phyloP scores from a whole-genome alignment of 2,113 vertebrate genomes.

The Mionectes macconnelli region DNA sequence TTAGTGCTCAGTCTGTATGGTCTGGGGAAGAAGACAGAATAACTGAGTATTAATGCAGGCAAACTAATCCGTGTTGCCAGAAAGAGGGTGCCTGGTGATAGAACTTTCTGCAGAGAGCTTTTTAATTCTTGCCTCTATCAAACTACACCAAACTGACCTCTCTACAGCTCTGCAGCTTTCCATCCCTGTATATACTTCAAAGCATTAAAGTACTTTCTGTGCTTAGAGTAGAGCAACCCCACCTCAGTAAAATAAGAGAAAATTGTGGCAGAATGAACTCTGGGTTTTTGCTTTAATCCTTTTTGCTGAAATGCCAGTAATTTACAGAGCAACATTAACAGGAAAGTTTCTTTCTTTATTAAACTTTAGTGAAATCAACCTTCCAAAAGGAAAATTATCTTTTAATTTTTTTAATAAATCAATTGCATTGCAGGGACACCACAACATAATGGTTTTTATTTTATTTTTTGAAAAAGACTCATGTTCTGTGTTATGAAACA shows the following conservation, averaged over 20 bases:
- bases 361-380: not conserved
- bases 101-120: not conserved
- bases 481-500: not conserved
- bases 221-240: not conserved
- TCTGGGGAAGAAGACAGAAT: not conserved
- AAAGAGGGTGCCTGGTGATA: not conserved
- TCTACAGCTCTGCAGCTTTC: not conserved
- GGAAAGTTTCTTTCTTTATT: not conserved
- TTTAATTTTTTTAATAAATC: not conserved
- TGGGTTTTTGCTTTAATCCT: not conserved
- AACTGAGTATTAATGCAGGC: not conserved
- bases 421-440: not conserved
- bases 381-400: not conserved
- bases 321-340: not conserved
- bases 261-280: not conserved
- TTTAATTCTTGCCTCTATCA: not conserved
- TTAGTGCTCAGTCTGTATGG: not conserved
- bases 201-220: not conserved
- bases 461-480: not conserved
- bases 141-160: not conserved
- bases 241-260: not conserved
- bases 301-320: fast-evolving
- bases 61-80: not conserved
- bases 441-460: not conserved
- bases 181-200: not conserved